These are phyloP conservation scores for Tetrao urogallus DNA, from an alignment of 2,113 vertebrate genomes.

Conservation along the genomic window DNA sequence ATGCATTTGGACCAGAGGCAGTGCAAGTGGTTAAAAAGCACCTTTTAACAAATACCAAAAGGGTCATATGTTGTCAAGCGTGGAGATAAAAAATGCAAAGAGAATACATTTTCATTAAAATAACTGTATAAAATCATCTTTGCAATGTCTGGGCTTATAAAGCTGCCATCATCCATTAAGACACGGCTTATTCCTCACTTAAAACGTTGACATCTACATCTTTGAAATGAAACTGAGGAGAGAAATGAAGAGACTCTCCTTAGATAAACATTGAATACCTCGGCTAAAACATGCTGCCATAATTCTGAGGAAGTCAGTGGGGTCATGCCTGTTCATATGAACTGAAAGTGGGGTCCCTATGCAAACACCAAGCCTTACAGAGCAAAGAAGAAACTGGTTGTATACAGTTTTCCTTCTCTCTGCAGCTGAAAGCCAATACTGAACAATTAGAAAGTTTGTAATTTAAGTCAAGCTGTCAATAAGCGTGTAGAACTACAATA, in stretches of 20 bases:
- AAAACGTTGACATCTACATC: neutral
- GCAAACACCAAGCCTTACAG: neutral
- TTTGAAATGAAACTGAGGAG: neutral
- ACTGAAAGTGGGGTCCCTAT: neutral
- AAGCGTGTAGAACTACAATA: neutral
- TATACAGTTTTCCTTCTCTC: neutral
- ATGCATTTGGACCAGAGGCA: conserved; percentile 43
- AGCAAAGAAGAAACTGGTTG: neutral
- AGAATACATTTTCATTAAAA: conserved; percentile 21
- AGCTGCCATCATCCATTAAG: neutral
- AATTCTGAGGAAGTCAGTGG: neutral
- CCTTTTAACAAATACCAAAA: conserved; percentile 27
- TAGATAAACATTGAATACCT: neutral
- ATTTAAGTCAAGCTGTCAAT: neutral
- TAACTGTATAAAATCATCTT: conserved; percentile 16
- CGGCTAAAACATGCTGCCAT: neutral
- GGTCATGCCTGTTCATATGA: neutral
- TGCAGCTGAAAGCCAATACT: neutral
- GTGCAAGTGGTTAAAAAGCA: neutral
- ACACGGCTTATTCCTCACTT: neutral
- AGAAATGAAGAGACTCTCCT: neutral
- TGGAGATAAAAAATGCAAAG: neutral
- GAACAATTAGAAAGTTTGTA: neutral
- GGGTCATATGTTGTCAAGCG: neutral
- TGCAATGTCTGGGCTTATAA: neutral